Base-by-base conservation (phyloP, 2,888 invertebrate genomes). In the Panopea generosa region DNA sequence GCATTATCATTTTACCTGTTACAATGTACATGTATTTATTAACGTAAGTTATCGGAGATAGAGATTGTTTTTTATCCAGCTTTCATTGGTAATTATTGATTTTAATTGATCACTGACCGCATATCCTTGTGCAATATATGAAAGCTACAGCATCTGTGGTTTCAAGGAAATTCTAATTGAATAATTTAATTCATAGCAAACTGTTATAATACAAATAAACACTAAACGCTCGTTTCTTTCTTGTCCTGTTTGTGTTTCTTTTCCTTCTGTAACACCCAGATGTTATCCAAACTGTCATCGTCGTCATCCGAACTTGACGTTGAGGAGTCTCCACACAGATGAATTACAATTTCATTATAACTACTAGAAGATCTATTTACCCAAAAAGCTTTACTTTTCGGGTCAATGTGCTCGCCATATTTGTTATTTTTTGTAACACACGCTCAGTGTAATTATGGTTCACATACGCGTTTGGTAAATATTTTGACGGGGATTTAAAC, bases 171-270 rank as follows among this genome's bases (percentile, higher is more conserved):
- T n/a, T n/a, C n/a, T n/a, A n/a, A n/a, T n/a, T n/a, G n/a, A n/a
- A n/a, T n/a, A n/a, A 40, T 14, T 11, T 40, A 40, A 22, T 16
- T 52, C n/a, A n/a, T n/a, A n/a, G n/a, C n/a, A n/a, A n/a, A n/a
- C n/a, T n/a, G n/a, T n/a, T n/a, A n/a, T n/a, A n/a, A n/a, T n/a
- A n/a, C n/a, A 29, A 18, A 33, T 7, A 18, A 62, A 57, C 4
- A n/a, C 62, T 82, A 91, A 6, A 91, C 91, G 86, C 91, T 90
- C 24, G 91, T 91, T 84, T 91, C 91, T 65, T 90, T 90, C 67
- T 91, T 91, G 55, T 85, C 80, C 65, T 87, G 81, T 61, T 86
- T 85, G 20, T 84, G 74, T 52, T 70, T 74, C 26, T 84, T 82
- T 40, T 85, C 80, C 61, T 86, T 85, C 61, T 88, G 90, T 27